A percentile compares a stretch with the other conserved stretches of the same genome.
Evolutionary conservation across 2,797 vertebrate species (phyloP).

Genomic region (Takifugu ocellatus): DNA sequence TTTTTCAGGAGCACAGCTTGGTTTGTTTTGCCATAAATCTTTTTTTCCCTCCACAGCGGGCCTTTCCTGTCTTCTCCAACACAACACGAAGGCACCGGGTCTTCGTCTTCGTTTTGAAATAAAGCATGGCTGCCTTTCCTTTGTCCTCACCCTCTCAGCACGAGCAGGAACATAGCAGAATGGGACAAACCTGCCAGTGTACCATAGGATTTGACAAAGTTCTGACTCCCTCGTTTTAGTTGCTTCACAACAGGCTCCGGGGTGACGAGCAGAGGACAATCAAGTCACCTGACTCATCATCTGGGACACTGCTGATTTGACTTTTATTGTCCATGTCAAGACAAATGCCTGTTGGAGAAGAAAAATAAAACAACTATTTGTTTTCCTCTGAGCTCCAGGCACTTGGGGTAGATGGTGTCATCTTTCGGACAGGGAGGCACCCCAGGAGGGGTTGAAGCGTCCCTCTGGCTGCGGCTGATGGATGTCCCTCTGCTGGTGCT

Average conservation of each 20-base stretch:
- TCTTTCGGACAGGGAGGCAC: slow-evolving; percentile 72
- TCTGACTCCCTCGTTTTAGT: slow-evolving; percentile 31
- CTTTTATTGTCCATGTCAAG: too few relatives aligned
- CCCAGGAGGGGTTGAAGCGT: slow-evolving; percentile 47
- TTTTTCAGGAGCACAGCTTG: slow-evolving; percentile 33
- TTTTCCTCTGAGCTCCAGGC: slow-evolving; percentile 67
- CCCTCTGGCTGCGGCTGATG: slow-evolving; percentile 53
- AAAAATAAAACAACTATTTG: slow-evolving; percentile 68
- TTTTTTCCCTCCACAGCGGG: slow-evolving; percentile 44
- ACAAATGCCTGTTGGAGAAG: slow-evolving; percentile 20
- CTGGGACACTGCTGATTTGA: too few relatives aligned
- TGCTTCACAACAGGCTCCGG: slow-evolving; percentile 44
- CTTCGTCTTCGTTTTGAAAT: neutral
- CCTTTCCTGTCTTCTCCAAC: slow-evolving; percentile 30
- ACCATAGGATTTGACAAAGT: slow-evolving; percentile 32
- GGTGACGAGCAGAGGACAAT: slow-evolving; percentile 48
- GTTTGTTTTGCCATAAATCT: slow-evolving; percentile 57
- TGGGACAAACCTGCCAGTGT: neutral
- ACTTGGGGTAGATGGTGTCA: slow-evolving; percentile 56
- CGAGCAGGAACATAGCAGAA: slow-evolving; percentile 1
- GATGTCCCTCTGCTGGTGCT: slow-evolving; percentile 38
- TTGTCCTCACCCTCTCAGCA: slow-evolving; percentile 12
- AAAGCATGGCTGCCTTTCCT: neutral
- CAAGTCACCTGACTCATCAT: slow-evolving; percentile 47
- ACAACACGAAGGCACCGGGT: slow-evolving; percentile 19